Evolutionary conservation across 2,888 invertebrate genomes (phyloP), one percentile per base, ranked within the genome.

Genomic region (Macrosoma leucophasiata): DNA sequence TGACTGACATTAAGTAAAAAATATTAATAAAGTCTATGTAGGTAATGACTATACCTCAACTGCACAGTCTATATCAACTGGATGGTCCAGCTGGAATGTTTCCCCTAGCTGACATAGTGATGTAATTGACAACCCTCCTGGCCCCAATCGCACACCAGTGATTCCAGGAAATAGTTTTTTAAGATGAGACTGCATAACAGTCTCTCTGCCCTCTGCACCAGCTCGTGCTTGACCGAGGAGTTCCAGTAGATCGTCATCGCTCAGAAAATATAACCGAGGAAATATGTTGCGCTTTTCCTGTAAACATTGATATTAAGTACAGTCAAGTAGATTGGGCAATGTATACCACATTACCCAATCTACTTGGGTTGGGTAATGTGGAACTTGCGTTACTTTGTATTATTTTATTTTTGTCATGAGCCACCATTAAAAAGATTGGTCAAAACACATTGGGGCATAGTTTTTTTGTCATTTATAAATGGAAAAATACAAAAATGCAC

Each of bases 231-330:
- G 97, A 0, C 97, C 97, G 7, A 99, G 87, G 41, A 99, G 89
- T 84, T 99, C 98, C 36, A 99, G 78, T 33, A 99, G 85, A 73
- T 99, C 99, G 60, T 99, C 99, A 63, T 99, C 98, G 39, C 97
- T 97, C 43, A 99, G 86, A 68, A 99, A 99, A 66, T 98, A 96
- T 54, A 99, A 93, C 38, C 99, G 87, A 4, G 99, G 97, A 77
- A 99, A 99, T 28, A 91, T 88, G 1, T 93, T 90, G 21, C 99
- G 88, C 74, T 98, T 99, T 52, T 96, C 95, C 95, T 97, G 70
- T 24, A 61, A 62, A 29, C n/a, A n/a, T n/a, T n/a, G n/a, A n/a
- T n/a, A n/a, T n/a, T n/a, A n/a, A n/a, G n/a, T n/a, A n/a, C n/a
- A n/a, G n/a, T n/a, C n/a, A n/a, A n/a, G n/a, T n/a, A n/a, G n/a